phyloP scores from a whole-genome alignment of 2,888 invertebrate species.

The Drosophila bunnanda region DNA sequence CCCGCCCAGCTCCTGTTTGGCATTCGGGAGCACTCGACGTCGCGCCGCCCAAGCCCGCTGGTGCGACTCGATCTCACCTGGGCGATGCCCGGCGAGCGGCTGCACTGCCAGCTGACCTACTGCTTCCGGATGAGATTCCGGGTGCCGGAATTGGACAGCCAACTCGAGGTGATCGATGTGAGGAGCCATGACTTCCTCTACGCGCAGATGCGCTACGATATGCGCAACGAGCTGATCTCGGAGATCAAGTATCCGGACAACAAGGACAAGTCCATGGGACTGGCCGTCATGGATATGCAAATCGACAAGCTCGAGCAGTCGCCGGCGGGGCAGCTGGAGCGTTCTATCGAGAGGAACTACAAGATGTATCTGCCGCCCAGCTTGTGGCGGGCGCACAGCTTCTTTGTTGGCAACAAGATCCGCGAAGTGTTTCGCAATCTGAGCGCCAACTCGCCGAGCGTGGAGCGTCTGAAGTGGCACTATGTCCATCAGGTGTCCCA shows the following conservation, averaged over 20 bases:
- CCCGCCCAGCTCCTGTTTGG: conserved; percentile 92
- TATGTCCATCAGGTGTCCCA: conserved; percentile 92
- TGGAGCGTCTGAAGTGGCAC: conserved; percentile 88
- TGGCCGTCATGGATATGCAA: conserved; percentile 95
- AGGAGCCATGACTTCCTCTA: conserved; percentile 94
- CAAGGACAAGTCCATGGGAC: conserved; percentile 91
- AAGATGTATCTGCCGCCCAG: conserved; percentile 93
- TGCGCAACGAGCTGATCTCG: conserved; percentile 91
- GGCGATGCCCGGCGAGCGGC: conserved; percentile 88
- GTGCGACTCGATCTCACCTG: conserved; percentile 85
- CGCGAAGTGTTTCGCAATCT: conserved; percentile 88
- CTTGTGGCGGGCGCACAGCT: conserved; percentile 89
- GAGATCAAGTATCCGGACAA: conserved; percentile 92
- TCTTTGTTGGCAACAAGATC: conserved; percentile 91
- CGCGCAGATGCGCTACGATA: conserved; percentile 92
- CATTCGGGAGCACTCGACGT: conserved; percentile 86
- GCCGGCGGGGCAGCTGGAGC: conserved; percentile 85
- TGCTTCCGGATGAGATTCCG: conserved; percentile 93
- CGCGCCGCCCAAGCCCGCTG: neutral
- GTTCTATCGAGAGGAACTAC: conserved; percentile 90
- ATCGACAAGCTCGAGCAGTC: conserved; percentile 92
- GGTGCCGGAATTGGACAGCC: conserved; percentile 84
- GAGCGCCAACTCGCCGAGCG: conserved; percentile 82
- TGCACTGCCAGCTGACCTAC: conserved; percentile 86
- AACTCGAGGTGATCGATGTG: conserved; percentile 86